Conservation (phyloP, 2,113 vertebrate genomes). For the Gymnorhina tibicen region DNA sequence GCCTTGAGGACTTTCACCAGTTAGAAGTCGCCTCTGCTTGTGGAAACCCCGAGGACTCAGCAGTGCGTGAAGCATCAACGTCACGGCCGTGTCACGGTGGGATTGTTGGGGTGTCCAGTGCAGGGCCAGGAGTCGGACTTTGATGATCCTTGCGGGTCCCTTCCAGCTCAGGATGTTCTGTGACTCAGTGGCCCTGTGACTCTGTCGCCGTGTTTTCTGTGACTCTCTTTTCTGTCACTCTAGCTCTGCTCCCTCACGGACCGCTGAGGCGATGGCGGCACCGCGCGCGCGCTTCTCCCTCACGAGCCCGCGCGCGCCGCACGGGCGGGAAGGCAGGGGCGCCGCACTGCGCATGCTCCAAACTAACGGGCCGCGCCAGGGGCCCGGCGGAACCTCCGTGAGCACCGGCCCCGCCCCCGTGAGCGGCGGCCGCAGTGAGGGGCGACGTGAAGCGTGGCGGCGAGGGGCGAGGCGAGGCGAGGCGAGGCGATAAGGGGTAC, state of each 20-base stretch:
- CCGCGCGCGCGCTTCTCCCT: accelerated
- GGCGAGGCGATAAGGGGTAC: background rate
- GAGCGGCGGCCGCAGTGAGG: background rate
- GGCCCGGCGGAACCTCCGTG: background rate
- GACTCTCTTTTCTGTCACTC: background rate
- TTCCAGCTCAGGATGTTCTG: background rate
- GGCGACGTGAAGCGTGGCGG: too few species aligned
- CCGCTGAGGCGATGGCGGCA: accelerated
- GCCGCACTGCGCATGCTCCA: background rate
- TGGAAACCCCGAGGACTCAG: background rate
- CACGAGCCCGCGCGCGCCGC: background rate
- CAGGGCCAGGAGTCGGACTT: background rate
- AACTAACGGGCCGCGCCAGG: background rate
- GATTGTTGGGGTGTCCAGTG: background rate
- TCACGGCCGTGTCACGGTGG: background rate
- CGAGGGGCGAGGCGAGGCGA: too few species aligned
- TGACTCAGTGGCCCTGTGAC: background rate
- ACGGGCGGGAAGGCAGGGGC: background rate
- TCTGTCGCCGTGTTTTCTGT: too few species aligned
- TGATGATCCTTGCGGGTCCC: background rate
- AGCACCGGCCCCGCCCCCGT: background rate
- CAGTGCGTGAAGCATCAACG: background rate
- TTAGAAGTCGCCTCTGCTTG: accelerated
- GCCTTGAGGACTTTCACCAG: background rate
- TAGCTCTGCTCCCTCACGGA: accelerated